A percentile compares a stretch with the other conserved stretches of the same genome.
These are phyloP conservation scores for Heterotilapia buettikoferi DNA, from an alignment of 2,113 vertebrate genomes.

Conservation along the genomic window DNA sequence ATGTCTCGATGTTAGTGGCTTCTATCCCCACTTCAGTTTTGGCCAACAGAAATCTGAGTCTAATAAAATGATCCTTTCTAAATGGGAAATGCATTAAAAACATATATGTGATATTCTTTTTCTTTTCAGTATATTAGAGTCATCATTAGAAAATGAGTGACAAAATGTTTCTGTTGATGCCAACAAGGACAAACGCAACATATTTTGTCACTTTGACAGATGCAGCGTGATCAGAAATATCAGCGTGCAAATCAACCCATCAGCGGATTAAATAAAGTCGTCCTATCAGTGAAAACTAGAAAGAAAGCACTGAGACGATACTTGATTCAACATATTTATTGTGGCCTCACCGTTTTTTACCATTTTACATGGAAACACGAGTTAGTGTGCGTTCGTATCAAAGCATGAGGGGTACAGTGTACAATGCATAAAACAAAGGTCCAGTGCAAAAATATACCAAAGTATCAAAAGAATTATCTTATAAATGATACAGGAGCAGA, in stretches of 20 bases:
- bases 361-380: slow-evolving; percentile 33
- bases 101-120: background rate
- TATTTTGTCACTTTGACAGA: background rate
- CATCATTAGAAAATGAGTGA: background rate
- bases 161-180: background rate
- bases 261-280: background rate
- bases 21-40: background rate
- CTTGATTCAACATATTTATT: slow-evolving; percentile 45
- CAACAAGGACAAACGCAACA: background rate
- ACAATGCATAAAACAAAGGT: slow-evolving; percentile 27
- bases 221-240: background rate
- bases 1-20: background rate
- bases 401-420: slow-evolving; percentile 31
- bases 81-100: background rate
- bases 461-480: background rate
- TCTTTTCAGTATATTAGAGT: background rate
- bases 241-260: background rate
- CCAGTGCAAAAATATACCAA: slow-evolving; percentile 52
- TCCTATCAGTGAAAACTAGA: background rate
- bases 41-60: background rate
- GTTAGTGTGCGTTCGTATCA: slow-evolving; percentile 7
- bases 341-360: slow-evolving; percentile 4
- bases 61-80: background rate
- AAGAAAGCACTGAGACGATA: background rate
- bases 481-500: background rate